These are phyloP conservation scores for Leptodactylus fallax DNA, from an alignment of 2,797 vertebrate genomes.

Conservation along the genomic window DNA sequence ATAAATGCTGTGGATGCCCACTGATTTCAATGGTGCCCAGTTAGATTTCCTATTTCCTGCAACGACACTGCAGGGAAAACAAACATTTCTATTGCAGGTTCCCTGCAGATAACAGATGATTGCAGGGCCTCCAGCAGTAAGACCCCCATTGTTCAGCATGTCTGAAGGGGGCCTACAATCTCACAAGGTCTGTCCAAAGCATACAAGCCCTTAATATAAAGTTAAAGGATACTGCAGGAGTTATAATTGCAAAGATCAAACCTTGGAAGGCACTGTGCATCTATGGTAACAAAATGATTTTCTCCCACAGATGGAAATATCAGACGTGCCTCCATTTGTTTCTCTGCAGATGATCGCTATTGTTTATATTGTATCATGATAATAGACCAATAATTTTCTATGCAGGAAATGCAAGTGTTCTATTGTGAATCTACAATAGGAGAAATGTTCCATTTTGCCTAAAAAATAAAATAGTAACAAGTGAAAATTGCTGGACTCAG, in stretches of 20 bases:
- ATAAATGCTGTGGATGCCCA: neutral
- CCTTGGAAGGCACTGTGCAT: neutral
- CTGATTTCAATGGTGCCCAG: neutral
- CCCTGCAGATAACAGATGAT: conserved; percentile 5
- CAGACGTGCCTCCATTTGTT: neutral
- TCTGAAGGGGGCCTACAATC: conserved; percentile 6
- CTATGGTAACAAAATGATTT: neutral
- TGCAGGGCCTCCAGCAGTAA: neutral
- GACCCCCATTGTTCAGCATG: neutral
- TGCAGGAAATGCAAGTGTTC: conserved; percentile 11
- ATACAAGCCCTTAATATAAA: neutral
- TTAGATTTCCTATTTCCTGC: neutral
- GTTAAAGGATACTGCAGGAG: neutral
- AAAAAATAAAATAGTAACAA: neutral
- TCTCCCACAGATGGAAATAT: neutral
- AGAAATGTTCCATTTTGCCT: neutral
- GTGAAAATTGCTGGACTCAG: neutral
- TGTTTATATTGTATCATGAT: neutral
- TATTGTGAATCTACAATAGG: neutral
- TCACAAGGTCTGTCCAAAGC: neutral
- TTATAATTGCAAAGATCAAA: conserved; percentile 4
- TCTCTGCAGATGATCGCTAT: neutral
- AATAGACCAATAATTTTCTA: conserved; percentile 8
- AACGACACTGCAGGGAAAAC: conserved; percentile 8
- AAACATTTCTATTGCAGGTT: neutral